Conservation (phyloP, 2,797 vertebrate genomes). For the Urocyon cinereoargenteus region DNA sequence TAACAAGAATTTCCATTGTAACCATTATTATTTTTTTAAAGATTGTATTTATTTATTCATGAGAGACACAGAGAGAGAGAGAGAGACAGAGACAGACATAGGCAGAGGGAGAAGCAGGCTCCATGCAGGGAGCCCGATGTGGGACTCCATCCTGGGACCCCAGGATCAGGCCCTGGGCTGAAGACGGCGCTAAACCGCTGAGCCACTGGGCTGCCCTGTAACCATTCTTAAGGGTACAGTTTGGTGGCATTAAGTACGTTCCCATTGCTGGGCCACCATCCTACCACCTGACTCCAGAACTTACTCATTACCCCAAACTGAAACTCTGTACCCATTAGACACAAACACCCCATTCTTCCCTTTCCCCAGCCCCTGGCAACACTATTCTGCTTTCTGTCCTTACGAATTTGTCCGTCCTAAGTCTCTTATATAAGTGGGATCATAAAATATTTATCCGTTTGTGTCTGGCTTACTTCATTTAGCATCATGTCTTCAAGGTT, state of each 20-base stretch:
- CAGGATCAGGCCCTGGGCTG: too few species aligned
- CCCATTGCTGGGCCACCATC: rapidly evolving
- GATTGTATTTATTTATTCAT: too few species aligned
- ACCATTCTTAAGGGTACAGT: neutral
- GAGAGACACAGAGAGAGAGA: too few species aligned
- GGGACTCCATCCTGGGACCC: too few species aligned
- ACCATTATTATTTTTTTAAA: neutral
- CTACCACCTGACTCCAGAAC: neutral
- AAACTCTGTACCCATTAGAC: neutral
- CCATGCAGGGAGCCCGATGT: too few species aligned
- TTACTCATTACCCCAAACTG: neutral
- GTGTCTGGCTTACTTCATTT: constrained; percentile 44
- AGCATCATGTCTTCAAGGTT: neutral
- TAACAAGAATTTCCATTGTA: neutral
- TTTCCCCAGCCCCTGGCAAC: neutral
- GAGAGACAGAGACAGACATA: too few species aligned
- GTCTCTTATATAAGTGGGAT: neutral
- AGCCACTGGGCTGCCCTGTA: neutral
- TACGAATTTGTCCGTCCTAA: neutral
- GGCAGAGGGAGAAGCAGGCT: too few species aligned
- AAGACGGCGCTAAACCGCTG: too few species aligned
- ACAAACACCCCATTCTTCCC: neutral
- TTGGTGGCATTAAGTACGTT: neutral
- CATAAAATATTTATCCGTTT: neutral
- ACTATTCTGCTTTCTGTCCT: neutral